A percentile compares a stretch with the other conserved stretches of the same genome.
Evolutionary conservation across 2,797 vertebrate genomes (phyloP).

Genomic region (Manis pentadactyla): DNA sequence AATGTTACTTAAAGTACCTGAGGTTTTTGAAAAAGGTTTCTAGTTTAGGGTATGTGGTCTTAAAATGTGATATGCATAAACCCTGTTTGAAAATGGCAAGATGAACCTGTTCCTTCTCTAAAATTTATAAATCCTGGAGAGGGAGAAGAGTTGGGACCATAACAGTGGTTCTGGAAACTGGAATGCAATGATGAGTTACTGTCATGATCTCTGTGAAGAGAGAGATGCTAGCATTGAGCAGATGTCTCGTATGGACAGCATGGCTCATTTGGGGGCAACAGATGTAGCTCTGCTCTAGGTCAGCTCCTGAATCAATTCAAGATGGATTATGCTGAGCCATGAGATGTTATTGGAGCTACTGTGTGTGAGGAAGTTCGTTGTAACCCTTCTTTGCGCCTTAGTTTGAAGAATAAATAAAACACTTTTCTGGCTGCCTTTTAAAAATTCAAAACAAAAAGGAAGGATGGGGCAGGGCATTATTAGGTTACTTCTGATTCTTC

Average conservation of each 20-base stretch:
- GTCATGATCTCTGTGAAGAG: conserved; percentile 14
- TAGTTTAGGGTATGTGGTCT: conserved; percentile 50
- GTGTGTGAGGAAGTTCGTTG: background rate
- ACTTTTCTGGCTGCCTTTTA: conserved; percentile 49
- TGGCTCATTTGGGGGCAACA: background rate
- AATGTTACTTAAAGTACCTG: conserved; percentile 69
- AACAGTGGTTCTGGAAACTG: conserved; percentile 33
- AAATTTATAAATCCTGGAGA: background rate
- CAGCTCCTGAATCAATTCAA: background rate
- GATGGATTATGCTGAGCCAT: background rate
- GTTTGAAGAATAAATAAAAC: conserved; percentile 46
- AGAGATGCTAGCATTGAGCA: background rate
- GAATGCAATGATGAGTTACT: background rate
- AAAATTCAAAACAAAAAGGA: conserved; percentile 14
- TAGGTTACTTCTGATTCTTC: conserved; percentile 48
- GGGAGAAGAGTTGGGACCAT: background rate
- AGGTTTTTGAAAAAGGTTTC: conserved; percentile 67
- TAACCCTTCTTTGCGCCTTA: conserved; percentile 46
- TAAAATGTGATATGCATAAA: conserved; percentile 51
- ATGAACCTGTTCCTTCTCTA: conserved; percentile 42
- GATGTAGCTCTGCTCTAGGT: background rate
- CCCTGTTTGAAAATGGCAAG: conserved; percentile 40
- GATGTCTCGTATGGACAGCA: background rate
- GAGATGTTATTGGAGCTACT: background rate
- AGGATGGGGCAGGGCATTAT: conserved; percentile 36